Percentiles rank a stretch among this genome's conserved stretches.
Evolutionary conservation across 1,140 invertebrate species (phyloP).

Genomic region (Drosophila busckii): DNA sequence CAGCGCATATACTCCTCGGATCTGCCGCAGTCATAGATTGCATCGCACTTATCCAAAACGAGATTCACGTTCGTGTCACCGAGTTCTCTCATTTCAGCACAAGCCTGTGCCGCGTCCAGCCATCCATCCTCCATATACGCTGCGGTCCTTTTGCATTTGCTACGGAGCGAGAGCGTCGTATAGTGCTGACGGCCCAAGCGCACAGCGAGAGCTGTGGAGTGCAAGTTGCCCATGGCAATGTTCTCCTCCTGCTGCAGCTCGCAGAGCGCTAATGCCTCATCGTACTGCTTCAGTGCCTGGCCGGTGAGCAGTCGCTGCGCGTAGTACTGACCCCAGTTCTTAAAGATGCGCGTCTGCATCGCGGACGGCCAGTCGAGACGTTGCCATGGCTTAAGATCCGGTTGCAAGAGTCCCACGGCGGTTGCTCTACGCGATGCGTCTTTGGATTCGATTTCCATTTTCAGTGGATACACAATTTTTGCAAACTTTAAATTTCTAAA

Average conservation of each 20-base stretch:
- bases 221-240: background rate
- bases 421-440: too few species aligned
- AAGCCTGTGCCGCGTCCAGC: conserved; percentile 14
- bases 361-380: conserved; percentile 39
- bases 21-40: conserved; percentile 32
- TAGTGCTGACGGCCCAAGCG: background rate
- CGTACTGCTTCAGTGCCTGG: conserved; percentile 16
- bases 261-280: conserved; percentile 12
- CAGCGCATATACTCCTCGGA: conserved; percentile 29
- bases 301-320: background rate
- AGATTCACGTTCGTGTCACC: background rate
- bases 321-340: conserved; percentile 43
- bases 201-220: background rate
- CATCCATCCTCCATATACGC: conserved; percentile 22
- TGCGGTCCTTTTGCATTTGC: conserved; percentile 5
- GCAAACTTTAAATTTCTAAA: too few species aligned
- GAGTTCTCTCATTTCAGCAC: too few species aligned
- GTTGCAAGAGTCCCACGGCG: background rate
- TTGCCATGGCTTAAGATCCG: conserved; percentile 38
- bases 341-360: conserved; percentile 25
- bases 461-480: too few species aligned
- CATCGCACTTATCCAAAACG: conserved; percentile 17
- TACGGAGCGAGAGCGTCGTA: background rate
- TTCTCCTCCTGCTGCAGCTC: background rate
- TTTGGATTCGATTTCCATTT: too few species aligned